Percentiles rank a stretch among this genome's conserved stretches.
Conservation (phyloP, 2,797 vertebrate genomes). For the Gallinago stenura region DNA sequence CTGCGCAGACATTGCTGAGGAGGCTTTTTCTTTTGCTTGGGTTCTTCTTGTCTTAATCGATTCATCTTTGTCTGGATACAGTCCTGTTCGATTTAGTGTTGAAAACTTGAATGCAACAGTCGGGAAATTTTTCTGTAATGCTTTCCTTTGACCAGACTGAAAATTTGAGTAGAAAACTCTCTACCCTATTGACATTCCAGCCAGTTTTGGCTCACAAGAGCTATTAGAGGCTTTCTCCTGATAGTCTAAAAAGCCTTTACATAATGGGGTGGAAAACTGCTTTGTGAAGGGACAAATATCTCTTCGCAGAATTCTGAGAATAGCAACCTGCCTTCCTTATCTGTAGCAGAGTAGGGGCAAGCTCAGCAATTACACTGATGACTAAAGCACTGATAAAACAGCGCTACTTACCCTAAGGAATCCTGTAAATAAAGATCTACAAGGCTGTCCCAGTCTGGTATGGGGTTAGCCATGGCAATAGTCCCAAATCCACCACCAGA, state of each 20-base stretch:
- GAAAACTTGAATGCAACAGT: neutral
- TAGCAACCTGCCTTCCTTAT: slow-evolving; percentile 21
- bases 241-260: slow-evolving; percentile 35
- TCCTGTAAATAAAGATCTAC: slow-evolving; percentile 31
- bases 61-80: neutral
- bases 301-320: slow-evolving; percentile 47
- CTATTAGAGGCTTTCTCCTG: slow-evolving; percentile 26
- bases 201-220: slow-evolving; percentile 1
- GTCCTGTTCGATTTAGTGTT: neutral
- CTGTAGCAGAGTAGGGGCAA: slow-evolving; percentile 8
- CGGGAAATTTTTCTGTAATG: neutral
- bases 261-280: slow-evolving; percentile 26
- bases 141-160: neutral
- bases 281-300: slow-evolving; percentile 18
- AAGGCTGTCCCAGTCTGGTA: neutral
- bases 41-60: neutral
- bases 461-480: neutral
- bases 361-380: slow-evolving; percentile 34
- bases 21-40: neutral
- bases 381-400: slow-evolving; percentile 37
- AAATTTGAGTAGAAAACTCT: neutral
- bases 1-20: neutral
- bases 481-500: neutral
- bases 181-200: neutral
- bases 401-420: neutral